Conservation (phyloP, 1,140 invertebrate species). For the Argopecten irradians region DNA sequence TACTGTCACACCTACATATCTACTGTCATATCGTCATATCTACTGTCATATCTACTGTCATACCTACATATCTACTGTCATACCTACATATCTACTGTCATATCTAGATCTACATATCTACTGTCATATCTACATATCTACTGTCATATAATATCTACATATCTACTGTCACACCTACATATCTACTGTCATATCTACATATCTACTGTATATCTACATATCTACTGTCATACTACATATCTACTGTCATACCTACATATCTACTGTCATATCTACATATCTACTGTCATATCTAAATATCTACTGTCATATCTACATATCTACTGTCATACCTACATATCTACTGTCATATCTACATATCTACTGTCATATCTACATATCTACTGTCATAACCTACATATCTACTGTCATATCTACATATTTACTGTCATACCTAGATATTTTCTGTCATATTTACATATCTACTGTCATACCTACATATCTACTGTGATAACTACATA, state of each 20-base stretch:
- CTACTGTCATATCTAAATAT: neutral
- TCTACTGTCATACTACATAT: neutral
- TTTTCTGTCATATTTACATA: too few species aligned
- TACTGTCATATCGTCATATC: neutral
- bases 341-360: neutral
- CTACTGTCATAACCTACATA: too few species aligned
- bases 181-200: neutral
- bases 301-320: neutral
- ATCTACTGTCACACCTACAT: neutral
- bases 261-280: neutral
- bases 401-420: too few species aligned
- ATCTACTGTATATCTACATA: neutral
- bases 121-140: neutral
- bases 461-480: neutral
- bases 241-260: neutral
- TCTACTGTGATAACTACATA: neutral
- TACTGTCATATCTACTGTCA: conserved; percentile 22
- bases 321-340: neutral
- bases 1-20: neutral
- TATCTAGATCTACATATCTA: neutral
- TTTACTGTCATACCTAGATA: too few species aligned
- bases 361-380: neutral
- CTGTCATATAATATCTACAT: neutral
- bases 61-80: neutral
- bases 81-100: neutral